Evolutionary conservation across 2,113 vertebrate species (phyloP).

Genomic region (Rhinolophus sinicus): DNA sequence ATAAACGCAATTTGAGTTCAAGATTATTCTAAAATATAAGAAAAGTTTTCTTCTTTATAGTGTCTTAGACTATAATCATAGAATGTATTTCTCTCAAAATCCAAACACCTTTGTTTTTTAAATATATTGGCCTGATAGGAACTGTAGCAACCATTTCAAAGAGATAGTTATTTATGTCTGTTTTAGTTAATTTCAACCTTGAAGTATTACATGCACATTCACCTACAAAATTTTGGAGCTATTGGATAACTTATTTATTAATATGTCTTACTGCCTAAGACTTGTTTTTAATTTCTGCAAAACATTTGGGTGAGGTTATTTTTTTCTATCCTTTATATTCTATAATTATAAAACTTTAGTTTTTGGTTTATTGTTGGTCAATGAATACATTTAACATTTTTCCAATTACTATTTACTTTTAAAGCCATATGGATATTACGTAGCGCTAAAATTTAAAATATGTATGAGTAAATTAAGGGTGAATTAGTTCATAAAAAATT

Average conservation of each 20-base stretch:
- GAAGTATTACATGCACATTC: neutral
- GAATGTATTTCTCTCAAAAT: neutral
- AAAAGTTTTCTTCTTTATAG: neutral
- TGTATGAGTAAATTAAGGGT: neutral
- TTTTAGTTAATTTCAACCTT: neutral
- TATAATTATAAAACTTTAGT: neutral
- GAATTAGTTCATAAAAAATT: neutral
- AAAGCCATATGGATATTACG: neutral
- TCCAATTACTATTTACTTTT: neutral
- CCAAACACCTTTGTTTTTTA: neutral
- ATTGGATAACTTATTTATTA: neutral
- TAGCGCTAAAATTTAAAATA: neutral
- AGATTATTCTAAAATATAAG: neutral
- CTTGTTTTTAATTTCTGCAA: neutral
- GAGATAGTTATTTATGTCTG: neutral
- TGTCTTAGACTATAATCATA: neutral
- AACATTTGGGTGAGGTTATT: neutral
- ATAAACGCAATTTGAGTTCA: neutral
- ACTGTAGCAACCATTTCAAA: neutral
- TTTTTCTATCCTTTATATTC: neutral
- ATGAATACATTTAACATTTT: neutral
- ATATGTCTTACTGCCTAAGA: neutral
- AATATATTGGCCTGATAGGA: neutral
- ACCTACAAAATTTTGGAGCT: neutral
- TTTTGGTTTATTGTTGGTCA: neutral